Conservation (phyloP, 2,888 invertebrate species). For the Parnassius glacialis region DNA sequence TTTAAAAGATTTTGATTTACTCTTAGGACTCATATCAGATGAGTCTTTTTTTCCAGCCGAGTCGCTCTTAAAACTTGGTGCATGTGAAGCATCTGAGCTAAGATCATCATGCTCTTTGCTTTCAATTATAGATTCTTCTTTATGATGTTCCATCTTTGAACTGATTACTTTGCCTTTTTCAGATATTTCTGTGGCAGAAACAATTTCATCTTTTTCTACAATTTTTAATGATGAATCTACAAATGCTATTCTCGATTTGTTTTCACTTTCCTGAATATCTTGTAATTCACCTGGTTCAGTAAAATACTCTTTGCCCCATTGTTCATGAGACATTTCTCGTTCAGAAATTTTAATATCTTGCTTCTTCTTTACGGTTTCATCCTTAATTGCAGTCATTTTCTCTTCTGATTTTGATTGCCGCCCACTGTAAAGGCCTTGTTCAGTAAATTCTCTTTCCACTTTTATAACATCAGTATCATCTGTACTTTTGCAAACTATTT, state of each 20-base stretch:
- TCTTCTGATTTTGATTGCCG: constrained; percentile 73
- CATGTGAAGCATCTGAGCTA: constrained; percentile 73
- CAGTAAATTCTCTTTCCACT: constrained; percentile 68
- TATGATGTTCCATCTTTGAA: constrained; percentile 70
- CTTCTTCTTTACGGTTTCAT: constrained; percentile 71
- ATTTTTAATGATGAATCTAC: constrained; percentile 70
- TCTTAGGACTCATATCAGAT: constrained; percentile 68
- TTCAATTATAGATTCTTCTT: constrained; percentile 72
- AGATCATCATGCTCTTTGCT: constrained; percentile 74
- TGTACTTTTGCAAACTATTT: constrained; percentile 66
- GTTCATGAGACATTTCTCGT: constrained; percentile 74
- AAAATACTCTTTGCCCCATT: constrained; percentile 79
- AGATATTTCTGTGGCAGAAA: constrained; percentile 66
- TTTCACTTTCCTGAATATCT: constrained; percentile 69
- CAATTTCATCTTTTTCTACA: constrained; percentile 70
- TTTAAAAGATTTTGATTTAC: constrained; percentile 74
- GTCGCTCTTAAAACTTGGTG: constrained; percentile 71
- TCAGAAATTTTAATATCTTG: constrained; percentile 77
- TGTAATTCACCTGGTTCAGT: constrained; percentile 73
- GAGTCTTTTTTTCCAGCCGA: constrained; percentile 63
- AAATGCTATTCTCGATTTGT: constrained; percentile 66
- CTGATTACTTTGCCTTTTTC: constrained; percentile 74
- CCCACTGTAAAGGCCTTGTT: constrained; percentile 72
- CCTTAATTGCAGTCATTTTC: constrained; percentile 74
- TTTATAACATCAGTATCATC: constrained; percentile 68